Evolutionary conservation across 2,888 invertebrate genomes (phyloP).

Genomic region (Eupelmus urozonus): DNA sequence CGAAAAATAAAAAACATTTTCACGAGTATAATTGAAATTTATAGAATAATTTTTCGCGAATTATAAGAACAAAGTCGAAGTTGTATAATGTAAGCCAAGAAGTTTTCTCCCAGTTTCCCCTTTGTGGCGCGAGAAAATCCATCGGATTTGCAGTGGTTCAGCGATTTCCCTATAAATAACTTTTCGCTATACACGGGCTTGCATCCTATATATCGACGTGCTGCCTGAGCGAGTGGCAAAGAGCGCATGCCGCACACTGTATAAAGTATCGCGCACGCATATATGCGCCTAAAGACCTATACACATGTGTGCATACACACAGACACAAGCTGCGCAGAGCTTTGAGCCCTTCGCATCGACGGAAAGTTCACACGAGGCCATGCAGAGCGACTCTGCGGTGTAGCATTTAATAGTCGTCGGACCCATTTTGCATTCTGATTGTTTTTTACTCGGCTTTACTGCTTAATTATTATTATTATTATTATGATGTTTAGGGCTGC

Average conservation of each 20-base stretch:
- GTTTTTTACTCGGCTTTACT: too few species aligned
- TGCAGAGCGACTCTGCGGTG: neutral
- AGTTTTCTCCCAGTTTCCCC: neutral
- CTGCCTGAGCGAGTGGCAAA: neutral
- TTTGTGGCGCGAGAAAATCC: slow-evolving; percentile 28
- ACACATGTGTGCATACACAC: neutral
- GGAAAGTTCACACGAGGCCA: slow-evolving; percentile 22
- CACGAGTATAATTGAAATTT: too few species aligned
- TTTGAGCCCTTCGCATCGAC: neutral
- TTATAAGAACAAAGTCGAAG: too few species aligned
- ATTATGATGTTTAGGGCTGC: too few species aligned
- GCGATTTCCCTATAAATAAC: slow-evolving; percentile 44
- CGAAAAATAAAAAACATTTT: too few species aligned
- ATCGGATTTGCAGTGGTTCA: slow-evolving; percentile 34
- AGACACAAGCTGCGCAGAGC: too few species aligned
- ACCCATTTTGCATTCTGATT: too few species aligned
- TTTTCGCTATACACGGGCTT: slow-evolving; percentile 14
- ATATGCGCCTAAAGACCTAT: neutral
- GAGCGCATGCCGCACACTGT: neutral
- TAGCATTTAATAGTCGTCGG: neutral
- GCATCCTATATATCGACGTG: slow-evolving; percentile 3
- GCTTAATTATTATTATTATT: too few species aligned
- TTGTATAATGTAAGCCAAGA: too few species aligned
- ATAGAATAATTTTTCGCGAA: too few species aligned
- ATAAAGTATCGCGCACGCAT: neutral